These are phyloP conservation scores for Chelon auratus DNA, from an alignment of 2,797 vertebrate genomes.

Conservation along the genomic window DNA sequence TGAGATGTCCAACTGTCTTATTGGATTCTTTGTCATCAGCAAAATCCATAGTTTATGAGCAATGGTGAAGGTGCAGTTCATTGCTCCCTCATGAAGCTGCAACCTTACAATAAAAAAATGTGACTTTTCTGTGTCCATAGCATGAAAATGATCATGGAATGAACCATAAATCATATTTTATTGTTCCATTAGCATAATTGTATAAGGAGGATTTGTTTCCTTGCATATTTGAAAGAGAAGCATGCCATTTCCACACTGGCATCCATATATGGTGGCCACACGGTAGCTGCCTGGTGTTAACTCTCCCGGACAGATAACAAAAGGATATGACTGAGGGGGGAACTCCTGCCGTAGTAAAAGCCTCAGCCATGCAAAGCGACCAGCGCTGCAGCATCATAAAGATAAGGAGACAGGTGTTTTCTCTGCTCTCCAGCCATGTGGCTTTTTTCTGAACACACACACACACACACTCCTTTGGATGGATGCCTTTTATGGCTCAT, in stretches of 20 bases:
- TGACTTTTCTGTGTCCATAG: conserved; percentile 11
- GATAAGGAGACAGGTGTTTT: conserved; percentile 76
- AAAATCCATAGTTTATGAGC: conserved; percentile 39
- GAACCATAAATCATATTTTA: conserved; percentile 35
- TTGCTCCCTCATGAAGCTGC: conserved; percentile 28
- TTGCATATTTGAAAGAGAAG: conserved; percentile 22
- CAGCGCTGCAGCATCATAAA: conserved; percentile 66
- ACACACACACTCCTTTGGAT: conserved; percentile 57
- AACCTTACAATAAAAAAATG: conserved; percentile 11
- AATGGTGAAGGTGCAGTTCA: conserved; percentile 22
- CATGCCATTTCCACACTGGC: not conserved
- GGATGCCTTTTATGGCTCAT: conserved; percentile 76
- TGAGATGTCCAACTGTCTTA: conserved; percentile 36
- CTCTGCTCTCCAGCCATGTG: conserved; percentile 62
- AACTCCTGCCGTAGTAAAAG: conserved; percentile 57
- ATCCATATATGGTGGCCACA: conserved; percentile 35
- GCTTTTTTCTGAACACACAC: conserved; percentile 66
- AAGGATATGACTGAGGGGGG: conserved; percentile 37
- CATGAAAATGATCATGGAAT: conserved; percentile 2
- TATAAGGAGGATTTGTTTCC: conserved; percentile 18
- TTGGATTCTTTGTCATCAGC: conserved; percentile 46
- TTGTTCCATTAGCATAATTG: conserved; percentile 30
- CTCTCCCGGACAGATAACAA: conserved; percentile 47
- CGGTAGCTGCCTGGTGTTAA: conserved; percentile 23
- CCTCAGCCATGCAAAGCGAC: conserved; percentile 27